phyloP scores from a whole-genome alignment of 2,113 vertebrate species.

The Salminus brasiliensis region DNA sequence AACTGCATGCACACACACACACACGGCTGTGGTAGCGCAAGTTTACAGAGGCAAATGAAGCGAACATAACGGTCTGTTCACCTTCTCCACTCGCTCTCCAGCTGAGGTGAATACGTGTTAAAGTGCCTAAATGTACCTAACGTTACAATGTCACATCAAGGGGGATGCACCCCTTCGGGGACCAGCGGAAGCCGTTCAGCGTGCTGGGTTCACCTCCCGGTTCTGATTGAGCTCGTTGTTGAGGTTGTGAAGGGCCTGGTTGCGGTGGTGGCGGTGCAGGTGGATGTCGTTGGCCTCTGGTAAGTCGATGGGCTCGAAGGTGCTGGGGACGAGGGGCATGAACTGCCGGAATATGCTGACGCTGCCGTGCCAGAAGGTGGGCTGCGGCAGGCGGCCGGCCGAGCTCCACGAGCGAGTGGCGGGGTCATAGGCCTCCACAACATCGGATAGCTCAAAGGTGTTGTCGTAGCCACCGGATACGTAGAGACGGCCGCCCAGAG shows the following conservation, averaged over 20 bases:
- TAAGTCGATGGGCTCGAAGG: slow-evolving; percentile 74
- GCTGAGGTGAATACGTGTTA: slow-evolving; percentile 40
- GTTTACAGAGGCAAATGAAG: slow-evolving; percentile 7
- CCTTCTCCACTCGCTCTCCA: slow-evolving; percentile 11
- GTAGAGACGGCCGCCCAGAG: slow-evolving; percentile 87
- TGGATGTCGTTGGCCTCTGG: slow-evolving; percentile 75
- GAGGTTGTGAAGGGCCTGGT: slow-evolving; percentile 75
- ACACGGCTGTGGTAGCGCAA: slow-evolving; percentile 2
- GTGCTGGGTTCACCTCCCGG: slow-evolving; percentile 79
- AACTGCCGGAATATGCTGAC: slow-evolving; percentile 99
- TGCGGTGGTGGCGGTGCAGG: slow-evolving; percentile 77
- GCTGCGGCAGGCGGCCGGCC: slow-evolving; percentile 88
- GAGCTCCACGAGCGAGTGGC: slow-evolving; percentile 77
- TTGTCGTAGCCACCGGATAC: slow-evolving; percentile 97
- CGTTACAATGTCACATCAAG: slow-evolving; percentile 48
- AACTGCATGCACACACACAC: slow-evolving; percentile 35
- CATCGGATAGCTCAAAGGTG: slow-evolving; percentile 92
- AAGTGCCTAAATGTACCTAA: slow-evolving; percentile 44
- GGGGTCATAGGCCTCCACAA: slow-evolving; percentile 90
- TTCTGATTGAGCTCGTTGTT: slow-evolving; percentile 80
- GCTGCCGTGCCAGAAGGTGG: slow-evolving; percentile 97
- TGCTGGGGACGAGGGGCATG: slow-evolving; percentile 85
- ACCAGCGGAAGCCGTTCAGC: slow-evolving; percentile 62
- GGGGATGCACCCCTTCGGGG: background rate
- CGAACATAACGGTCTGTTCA: slow-evolving; percentile 3